phyloP scores from a whole-genome alignment of 2,113 vertebrate species.

The Thryonomys swinderianus region DNA sequence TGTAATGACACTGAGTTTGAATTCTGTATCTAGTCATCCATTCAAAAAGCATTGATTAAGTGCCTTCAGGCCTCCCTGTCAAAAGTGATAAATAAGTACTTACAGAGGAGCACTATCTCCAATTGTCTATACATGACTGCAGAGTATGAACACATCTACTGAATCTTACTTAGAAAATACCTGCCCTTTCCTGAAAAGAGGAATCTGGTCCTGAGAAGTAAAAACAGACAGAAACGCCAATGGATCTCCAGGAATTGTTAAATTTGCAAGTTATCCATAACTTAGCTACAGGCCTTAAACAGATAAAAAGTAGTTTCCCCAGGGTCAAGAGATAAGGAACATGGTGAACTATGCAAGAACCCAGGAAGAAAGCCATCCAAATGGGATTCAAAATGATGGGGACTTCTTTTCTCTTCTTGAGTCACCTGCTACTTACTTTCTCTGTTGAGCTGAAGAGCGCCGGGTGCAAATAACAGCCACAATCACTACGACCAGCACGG shows the following conservation, averaged over 20 bases:
- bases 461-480: slow-evolving; percentile 94
- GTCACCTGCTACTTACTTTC: slow-evolving; percentile 89
- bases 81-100: neutral
- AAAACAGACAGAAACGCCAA: neutral
- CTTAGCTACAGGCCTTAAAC: neutral
- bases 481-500: slow-evolving; percentile 89
- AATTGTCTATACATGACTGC: neutral
- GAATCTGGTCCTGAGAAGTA: neutral
- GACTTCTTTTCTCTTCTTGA: neutral
- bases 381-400: neutral
- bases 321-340: neutral
- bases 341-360: neutral
- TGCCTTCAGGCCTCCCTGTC: neutral
- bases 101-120: neutral
- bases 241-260: neutral
- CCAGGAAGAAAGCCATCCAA: neutral
- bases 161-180: neutral
- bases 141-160: neutral
- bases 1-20: neutral
- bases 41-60: neutral
- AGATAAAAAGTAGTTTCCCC: neutral
- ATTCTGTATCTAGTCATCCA: neutral
- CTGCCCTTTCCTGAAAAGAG: neutral
- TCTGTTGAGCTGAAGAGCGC: slow-evolving; percentile 94
- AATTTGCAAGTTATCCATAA: neutral